Percentiles rank a stretch among this genome's conserved stretches.
phyloP scores from a whole-genome alignment of 1,140 invertebrate genomes.

The Drosophila insularis region DNA sequence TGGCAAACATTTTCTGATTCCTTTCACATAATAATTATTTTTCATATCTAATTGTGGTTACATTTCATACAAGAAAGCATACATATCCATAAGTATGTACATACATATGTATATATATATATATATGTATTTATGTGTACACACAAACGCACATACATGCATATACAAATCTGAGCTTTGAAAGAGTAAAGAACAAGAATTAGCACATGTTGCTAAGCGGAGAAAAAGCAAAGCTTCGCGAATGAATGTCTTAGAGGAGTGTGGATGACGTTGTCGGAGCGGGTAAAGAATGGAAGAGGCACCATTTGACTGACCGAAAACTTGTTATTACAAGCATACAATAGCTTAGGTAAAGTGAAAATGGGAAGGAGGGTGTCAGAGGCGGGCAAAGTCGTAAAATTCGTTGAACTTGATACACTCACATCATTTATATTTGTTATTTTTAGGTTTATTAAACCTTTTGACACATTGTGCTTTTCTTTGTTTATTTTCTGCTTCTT shows the following conservation, averaged over 20 bases:
- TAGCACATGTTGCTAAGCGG: conserved; percentile 69
- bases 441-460: not conserved
- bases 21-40: no score
- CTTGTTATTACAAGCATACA: conserved; percentile 40
- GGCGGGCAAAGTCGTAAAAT: conserved; percentile 14
- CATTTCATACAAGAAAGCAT: no score
- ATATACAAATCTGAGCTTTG: conserved; percentile 30
- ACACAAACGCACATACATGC: conserved; percentile 1
- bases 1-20: not conserved
- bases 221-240: conserved; percentile 13
- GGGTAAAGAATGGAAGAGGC: not conserved
- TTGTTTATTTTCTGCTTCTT: not conserved
- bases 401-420: conserved; percentile 47
- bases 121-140: no score
- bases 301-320: conserved; percentile 11
- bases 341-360: not conserved
- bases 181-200: conserved; percentile 33
- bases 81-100: no score
- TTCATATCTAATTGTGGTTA: no score
- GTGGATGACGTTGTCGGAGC: not conserved
- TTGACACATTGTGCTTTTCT: not conserved
- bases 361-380: not conserved
- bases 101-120: no score
- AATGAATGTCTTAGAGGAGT: not conserved
- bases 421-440: not conserved